Conservation (phyloP, 2,797 vertebrate genomes). For the Lagodon rhomboides region DNA sequence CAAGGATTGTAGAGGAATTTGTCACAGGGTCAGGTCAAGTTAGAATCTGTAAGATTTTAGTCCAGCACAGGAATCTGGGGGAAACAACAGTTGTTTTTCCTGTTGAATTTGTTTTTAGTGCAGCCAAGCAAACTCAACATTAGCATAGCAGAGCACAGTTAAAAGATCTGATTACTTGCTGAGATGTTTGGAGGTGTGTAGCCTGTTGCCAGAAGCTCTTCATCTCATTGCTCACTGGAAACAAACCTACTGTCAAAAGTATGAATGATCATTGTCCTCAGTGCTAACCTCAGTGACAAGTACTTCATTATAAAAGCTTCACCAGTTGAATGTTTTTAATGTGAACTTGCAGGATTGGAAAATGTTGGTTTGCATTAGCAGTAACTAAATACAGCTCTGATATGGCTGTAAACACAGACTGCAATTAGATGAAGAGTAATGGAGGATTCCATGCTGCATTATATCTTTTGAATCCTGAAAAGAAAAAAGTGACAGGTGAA, state of each 20-base stretch:
- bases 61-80: background rate
- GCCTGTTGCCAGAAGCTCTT: conserved; percentile 2
- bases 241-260: background rate
- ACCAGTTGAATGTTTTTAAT: background rate
- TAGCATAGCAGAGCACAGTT: background rate
- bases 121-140: background rate
- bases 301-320: background rate
- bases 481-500: background rate
- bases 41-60: background rate
- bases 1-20: background rate
- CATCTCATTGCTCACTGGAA: background rate
- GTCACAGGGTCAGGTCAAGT: background rate
- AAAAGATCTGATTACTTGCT: background rate
- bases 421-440: background rate
- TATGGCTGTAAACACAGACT: background rate
- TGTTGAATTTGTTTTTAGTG: background rate
- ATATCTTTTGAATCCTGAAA: background rate
- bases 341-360: background rate
- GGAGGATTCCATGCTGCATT: background rate
- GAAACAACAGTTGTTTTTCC: background rate
- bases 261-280: background rate
- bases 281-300: background rate
- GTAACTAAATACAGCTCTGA: background rate
- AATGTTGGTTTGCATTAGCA: background rate
- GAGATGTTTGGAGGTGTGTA: background rate